phyloP scores from a whole-genome alignment of 2,797 vertebrate species.

The Channa striata region DNA sequence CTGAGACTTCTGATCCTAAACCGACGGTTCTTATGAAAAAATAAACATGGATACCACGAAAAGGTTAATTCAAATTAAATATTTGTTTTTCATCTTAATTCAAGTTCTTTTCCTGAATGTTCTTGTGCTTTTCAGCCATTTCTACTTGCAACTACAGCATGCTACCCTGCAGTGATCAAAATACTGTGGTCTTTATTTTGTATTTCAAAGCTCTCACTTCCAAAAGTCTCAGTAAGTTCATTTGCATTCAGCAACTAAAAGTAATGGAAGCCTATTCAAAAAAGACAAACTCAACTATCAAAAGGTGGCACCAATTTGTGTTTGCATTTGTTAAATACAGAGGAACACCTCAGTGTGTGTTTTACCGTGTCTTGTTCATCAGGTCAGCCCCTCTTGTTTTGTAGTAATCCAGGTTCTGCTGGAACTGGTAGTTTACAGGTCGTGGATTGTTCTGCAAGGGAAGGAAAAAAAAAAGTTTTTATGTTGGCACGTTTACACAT shows the following conservation, averaged over 20 bases:
- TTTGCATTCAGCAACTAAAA: background rate
- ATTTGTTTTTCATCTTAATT: background rate
- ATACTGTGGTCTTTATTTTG: background rate
- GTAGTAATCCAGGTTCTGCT: conserved; percentile 98
- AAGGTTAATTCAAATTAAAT: background rate
- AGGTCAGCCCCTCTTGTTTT: conserved; percentile 95
- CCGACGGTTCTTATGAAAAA: too few relatives aligned
- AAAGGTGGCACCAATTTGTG: too few relatives aligned
- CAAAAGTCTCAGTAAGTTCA: too few relatives aligned
- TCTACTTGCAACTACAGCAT: background rate
- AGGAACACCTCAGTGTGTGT: background rate
- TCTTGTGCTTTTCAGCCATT: background rate
- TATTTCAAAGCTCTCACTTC: background rate
- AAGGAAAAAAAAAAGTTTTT: background rate
- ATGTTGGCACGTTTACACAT: background rate
- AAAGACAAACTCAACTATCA: too few relatives aligned
- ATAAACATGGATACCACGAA: background rate
- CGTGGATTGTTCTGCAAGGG: conserved; percentile 90
- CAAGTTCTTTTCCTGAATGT: background rate
- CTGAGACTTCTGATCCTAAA: too few relatives aligned
- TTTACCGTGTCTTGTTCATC: conserved; percentile 93
- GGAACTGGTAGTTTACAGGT: conserved; percentile 96
- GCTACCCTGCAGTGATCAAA: background rate
- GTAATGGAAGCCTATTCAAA: too few relatives aligned
- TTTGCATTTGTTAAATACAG: background rate